Base-by-base conservation (phyloP, 2,797 vertebrate genomes). In the Liparis tanakae region DNA sequence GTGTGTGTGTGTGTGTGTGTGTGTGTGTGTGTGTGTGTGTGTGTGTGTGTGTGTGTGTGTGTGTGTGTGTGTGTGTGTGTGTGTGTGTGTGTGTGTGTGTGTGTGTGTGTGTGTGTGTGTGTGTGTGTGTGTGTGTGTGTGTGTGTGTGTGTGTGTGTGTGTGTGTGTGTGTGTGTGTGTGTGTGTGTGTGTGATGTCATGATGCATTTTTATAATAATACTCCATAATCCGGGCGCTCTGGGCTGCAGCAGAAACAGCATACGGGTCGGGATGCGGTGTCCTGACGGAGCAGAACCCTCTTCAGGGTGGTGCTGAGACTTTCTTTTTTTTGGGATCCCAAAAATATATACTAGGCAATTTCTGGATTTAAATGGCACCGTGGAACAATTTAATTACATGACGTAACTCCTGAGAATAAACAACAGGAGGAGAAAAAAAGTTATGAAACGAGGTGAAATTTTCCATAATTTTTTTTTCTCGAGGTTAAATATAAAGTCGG, bases 231-330 rank as follows among this genome's bases (percentile, higher is more conserved):
- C 36, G 51, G 50, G n/a, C 20, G 50, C 50, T 10, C n/a, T 50
- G 7, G 4, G 17, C 46, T 48, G 46, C 46, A 46, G 15, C 6
- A 48, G 46, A 48, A 48, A 56, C 58, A 48, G 2, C 39, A 14
- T 69, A 48, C 20, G 63, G 36, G 34, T 3, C 43, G 63, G 69
- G 59, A 54, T 74, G 71, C 72, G 72, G 78, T 67, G 17, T 43
- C 8, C 10, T n/a, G 33, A 62, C 2, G 12, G n/a, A 72, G 51
- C 51, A 3, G 7, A 51, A 54, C 22, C 51, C 51, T 7, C 7
- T 15, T 15, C 51, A 14, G 22, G 51, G 36, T 73, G 64, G 56
- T 70, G 48, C 12, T n/a, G 1, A 72, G 8, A 5, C 13, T 48
- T 7, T 54, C 4, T 30, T 30, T 69, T 77, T 37, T 0, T 30